Conservation (phyloP, 2,888 invertebrate species). For the Pseudococcus longispinus region DNA sequence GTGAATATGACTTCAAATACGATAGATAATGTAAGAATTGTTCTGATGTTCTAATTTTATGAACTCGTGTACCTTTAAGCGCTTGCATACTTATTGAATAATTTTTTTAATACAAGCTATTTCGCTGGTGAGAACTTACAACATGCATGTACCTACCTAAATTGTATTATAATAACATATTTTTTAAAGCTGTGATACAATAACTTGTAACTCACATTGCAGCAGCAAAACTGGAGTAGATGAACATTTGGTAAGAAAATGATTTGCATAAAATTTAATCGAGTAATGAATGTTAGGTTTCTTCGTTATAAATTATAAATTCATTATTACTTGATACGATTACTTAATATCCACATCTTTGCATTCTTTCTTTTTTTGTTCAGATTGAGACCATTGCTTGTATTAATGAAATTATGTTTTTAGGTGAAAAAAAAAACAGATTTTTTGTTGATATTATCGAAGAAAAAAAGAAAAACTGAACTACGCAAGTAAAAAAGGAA, state of each 20-base stretch:
- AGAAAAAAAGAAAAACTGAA: background rate
- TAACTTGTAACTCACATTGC: background rate
- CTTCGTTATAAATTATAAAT: background rate
- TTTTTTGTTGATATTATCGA: too few species aligned
- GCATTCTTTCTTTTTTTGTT: background rate
- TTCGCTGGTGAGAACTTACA: background rate
- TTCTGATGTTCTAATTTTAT: background rate
- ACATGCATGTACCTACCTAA: too few species aligned
- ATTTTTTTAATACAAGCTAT: background rate
- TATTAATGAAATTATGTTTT: background rate
- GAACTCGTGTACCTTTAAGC: background rate
- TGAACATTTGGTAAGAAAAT: background rate
- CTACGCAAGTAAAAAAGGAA: background rate
- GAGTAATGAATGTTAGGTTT: background rate
- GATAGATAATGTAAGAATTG: background rate
- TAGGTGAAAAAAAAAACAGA: too few species aligned
- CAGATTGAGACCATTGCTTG: background rate
- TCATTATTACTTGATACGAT: background rate
- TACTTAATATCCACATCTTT: background rate
- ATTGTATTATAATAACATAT: background rate
- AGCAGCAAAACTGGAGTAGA: background rate
- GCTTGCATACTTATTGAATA: background rate
- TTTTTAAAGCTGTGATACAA: background rate
- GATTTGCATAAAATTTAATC: background rate
- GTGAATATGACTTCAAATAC: too few species aligned